Evolutionary conservation across 2,888 invertebrate species (phyloP).

Genomic region (Ctena decussata): DNA sequence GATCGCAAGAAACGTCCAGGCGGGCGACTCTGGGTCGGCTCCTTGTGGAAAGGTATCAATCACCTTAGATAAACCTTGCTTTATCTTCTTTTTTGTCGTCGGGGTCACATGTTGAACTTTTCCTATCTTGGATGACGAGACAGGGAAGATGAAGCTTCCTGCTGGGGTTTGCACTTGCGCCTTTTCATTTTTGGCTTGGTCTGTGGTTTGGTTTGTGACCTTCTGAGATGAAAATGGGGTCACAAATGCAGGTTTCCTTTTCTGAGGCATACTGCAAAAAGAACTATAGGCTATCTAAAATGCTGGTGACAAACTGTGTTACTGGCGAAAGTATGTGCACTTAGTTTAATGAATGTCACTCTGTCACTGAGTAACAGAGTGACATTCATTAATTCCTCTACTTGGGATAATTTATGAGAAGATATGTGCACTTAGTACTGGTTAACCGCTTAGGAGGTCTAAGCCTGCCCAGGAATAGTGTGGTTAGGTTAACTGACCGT

Average conservation of each 20-base stretch:
- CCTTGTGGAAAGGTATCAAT: not conserved
- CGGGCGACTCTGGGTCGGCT: not conserved
- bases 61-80: conserved; percentile 11
- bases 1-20: not conserved
- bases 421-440: no score
- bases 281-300: no score
- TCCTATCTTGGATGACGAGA: not conserved
- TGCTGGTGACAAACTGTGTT: no score
- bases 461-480: no score
- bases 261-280: not conserved
- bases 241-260: conserved; percentile 14
- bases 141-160: not conserved
- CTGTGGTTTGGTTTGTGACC: not conserved
- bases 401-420: no score
- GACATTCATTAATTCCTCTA: no score
- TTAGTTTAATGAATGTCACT: no score
- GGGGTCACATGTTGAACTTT: conserved; percentile 19
- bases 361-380: no score
- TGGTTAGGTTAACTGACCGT: no score
- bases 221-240: conserved; percentile 24
- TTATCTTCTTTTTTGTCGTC: conserved; percentile 32
- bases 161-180: not conserved
- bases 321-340: no score
- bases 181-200: not conserved
- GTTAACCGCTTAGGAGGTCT: no score